Conservation (phyloP, 2,888 invertebrate genomes). For the Resseliella maxima region DNA sequence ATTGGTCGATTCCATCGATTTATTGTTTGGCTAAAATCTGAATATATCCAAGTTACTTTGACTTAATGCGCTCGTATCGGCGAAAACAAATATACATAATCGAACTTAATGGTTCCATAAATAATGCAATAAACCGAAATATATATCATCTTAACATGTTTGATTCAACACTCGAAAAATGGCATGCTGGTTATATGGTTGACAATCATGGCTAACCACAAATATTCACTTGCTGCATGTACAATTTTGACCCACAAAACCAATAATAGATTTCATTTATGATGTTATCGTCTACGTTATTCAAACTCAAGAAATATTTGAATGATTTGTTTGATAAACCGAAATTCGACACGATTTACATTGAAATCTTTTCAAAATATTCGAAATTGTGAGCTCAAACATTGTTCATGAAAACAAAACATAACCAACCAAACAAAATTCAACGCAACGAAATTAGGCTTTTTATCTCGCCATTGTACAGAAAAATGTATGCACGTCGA, state of each 20-base stretch:
- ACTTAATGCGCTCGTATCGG: background rate
- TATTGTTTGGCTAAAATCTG: background rate
- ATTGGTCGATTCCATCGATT: background rate
- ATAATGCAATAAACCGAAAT: constrained; percentile 10
- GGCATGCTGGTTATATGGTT: background rate
- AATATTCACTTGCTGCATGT: background rate
- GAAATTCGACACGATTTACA: background rate
- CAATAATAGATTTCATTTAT: background rate
- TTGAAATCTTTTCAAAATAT: background rate
- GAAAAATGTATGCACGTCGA: background rate
- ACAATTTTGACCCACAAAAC: constrained; percentile 31
- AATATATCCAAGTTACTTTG: background rate
- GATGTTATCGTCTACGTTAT: background rate
- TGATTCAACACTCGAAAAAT: background rate
- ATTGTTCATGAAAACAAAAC: too few relatives aligned
- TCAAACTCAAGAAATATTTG: background rate
- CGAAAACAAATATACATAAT: constrained; percentile 6
- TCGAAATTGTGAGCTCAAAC: background rate
- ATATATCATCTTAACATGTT: background rate
- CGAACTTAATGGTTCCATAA: constrained; percentile 7
- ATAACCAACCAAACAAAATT: too few relatives aligned
- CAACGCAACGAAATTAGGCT: too few relatives aligned
- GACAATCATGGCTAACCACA: background rate
- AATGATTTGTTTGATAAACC: background rate
- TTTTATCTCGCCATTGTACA: too few relatives aligned